phyloP scores from a whole-genome alignment of 1,140 invertebrate species.

The Mizuhopecten yessoensis region DNA sequence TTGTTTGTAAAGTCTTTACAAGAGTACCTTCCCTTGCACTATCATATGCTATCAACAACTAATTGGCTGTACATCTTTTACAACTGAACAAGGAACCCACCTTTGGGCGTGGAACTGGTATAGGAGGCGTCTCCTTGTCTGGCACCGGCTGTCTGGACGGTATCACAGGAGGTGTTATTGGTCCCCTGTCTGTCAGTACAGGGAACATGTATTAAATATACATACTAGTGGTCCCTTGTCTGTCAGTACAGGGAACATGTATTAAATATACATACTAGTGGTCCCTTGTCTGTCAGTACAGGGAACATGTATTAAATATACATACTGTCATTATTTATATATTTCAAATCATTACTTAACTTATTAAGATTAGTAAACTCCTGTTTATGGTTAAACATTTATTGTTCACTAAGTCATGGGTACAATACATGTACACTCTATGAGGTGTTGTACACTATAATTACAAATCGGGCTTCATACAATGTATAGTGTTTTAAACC shows the following conservation, averaged over 20 bases:
- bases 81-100: conserved; percentile 47
- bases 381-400: too few relatives aligned
- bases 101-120: conserved; percentile 62
- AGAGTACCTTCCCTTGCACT: too few relatives aligned
- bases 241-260: background rate
- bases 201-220: background rate
- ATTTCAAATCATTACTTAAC: too few relatives aligned
- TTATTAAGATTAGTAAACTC: too few relatives aligned
- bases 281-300: background rate
- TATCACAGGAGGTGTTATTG: background rate
- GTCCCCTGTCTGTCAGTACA: background rate
- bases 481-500: too few relatives aligned
- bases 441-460: too few relatives aligned
- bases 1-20: too few relatives aligned
- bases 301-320: background rate
- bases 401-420: too few relatives aligned
- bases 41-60: too few relatives aligned
- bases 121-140: conserved; percentile 56
- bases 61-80: too few relatives aligned
- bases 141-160: background rate
- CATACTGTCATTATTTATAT: background rate
- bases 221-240: background rate
- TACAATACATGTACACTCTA: too few relatives aligned
- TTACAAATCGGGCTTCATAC: too few relatives aligned
- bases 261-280: background rate